Evolutionary conservation across 2,888 invertebrate genomes (phyloP), one percentile per base, ranked within the genome.

Genomic region (Limnephilus rhombicus): DNA sequence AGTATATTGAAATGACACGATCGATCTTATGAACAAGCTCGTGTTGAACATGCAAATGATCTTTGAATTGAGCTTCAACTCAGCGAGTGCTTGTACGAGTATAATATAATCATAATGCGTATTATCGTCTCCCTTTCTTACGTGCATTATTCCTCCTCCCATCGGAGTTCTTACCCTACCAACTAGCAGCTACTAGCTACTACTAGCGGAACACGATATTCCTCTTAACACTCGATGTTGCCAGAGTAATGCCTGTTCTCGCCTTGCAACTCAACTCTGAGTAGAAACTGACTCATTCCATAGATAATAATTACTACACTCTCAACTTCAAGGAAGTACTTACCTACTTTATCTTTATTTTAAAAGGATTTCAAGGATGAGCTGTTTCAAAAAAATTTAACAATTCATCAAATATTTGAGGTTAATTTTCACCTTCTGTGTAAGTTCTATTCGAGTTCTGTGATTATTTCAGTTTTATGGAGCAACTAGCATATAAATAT

Each of bases 181-280:
- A n/a, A n/a, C n/a, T n/a, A n/a, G n/a, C n/a, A 53, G n/a, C 53
- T 31, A 31, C 90, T 49, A 53, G 31, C 31, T 37, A 15, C 53
- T 31, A 31, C 90, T 49, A 53, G n/a, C 45, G 86, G 80, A 92
- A 92, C 92, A 92, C 68, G 90, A 87, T 81, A 92, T 90, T 92
- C 92, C 92, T 92, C 92, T 92, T 92, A 86, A 86, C 90, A 49
- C 86, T 53, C 80, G 87, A 80, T 85, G 37, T 86, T 49, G 31
- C 41, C 85, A 83, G 41, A 41, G 87, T 87, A 92, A 90, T 87
- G 80, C 87, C 90, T 34, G n/a, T 87, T 68, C 41, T 85, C 89
- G 85, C 90, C 83, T 80, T 45, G 34, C 45, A 86, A 86, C 83
- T 15, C 49, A 49, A 80, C 80, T 91, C 53, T 29, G 9, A 68